Base-by-base conservation (phyloP, 2,888 invertebrate species). In the Eupsilia transversa region DNA sequence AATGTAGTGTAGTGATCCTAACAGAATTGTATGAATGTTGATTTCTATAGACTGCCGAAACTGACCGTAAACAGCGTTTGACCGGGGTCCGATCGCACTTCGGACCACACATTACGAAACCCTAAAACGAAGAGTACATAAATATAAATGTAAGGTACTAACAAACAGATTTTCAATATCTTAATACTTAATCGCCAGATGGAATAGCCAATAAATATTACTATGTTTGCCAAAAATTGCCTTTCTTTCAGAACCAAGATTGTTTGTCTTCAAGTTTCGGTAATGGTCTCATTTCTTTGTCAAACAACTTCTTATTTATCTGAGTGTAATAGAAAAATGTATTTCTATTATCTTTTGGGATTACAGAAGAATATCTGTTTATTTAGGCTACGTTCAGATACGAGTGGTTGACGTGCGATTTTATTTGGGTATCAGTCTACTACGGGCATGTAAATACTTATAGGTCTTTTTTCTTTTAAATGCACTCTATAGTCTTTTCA, bases 211-310 rank as follows among this genome's bases (percentile, higher is more conserved):
- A 80, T 72, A 59, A 64, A 78, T 68, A 68, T 60, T 10, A 30
- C 1, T 27, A 54, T 69, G 68, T 80, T 67, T 80, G 61, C 66
- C 66, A 56, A 74, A 80, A 70, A 84, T 80, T 70, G 81, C 59
- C 69, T 84, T 84, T 80, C 80, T 80, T 65, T 70, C 54, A 67
- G 41, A 80, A 30, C 12, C 35, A 59, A 81, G 66, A 84, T 80
- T 84, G 75, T 81, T 84, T 81, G 84, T 60, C 17, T 81, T 65
- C 46, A 74, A 80, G 81, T 71, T 74, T 80, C 52, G 46, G 82
- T 80, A 81, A 84, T 74, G 60, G 81, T 30, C 67, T 80, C 66
- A 80, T 84, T 66, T 74, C 80, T 80, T 80, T 74, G 60, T 66
- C 84, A 80, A 80, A 80, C 65, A 74, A 69, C 59, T 80, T 69